Conservation (phyloP, 2,797 vertebrate genomes). For the Pachyuromys duprasi region DNA sequence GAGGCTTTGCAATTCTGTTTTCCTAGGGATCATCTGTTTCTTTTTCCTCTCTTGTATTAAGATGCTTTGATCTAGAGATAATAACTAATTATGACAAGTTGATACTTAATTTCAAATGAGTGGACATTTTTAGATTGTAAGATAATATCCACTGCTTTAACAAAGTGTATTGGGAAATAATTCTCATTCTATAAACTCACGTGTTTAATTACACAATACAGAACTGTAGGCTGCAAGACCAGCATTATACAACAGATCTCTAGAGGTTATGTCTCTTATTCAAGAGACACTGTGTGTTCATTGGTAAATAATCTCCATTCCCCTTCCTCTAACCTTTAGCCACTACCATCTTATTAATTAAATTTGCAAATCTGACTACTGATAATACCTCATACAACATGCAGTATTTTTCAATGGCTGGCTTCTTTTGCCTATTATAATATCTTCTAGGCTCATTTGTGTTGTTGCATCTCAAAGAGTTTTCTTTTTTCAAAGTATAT, state of each 20-base stretch:
- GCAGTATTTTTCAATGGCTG: not conserved
- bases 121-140: not conserved
- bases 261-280: not conserved
- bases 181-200: not conserved
- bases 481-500: not conserved
- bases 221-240: not conserved
- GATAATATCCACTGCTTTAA: not conserved
- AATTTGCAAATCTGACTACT: not conserved
- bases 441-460: not conserved
- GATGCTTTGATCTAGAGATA: constrained; percentile 27
- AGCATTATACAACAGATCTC: not conserved
- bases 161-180: constrained; percentile 4
- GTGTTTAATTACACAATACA: not conserved
- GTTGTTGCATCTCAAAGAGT: not conserved
- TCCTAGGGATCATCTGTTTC: not conserved
- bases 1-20: not conserved
- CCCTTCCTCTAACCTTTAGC: no score
- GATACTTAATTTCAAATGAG: constrained; percentile 29
- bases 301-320: not conserved
- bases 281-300: not conserved
- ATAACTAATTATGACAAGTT: constrained; percentile 22
- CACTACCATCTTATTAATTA: not conserved
- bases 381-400: not conserved
- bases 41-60: not conserved
- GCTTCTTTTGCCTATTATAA: not conserved